These are phyloP conservation scores for Riparia riparia DNA, from an alignment of 2,113 vertebrate genomes.

Conservation along the genomic window DNA sequence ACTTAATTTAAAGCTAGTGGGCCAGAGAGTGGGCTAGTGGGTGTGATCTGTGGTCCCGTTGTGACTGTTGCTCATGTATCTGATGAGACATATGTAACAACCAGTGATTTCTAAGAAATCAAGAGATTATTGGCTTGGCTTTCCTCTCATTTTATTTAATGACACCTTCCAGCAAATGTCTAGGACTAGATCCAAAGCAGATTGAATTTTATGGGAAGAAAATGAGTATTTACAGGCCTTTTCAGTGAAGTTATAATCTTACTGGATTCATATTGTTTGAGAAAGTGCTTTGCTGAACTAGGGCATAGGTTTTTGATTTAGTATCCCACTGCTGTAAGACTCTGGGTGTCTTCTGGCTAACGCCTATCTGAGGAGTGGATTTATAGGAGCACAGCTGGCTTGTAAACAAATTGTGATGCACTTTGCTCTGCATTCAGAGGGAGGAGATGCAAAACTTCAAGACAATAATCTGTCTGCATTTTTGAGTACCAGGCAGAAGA, in stretches of 20 bases:
- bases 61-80: background rate
- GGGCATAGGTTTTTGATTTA: background rate
- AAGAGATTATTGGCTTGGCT: background rate
- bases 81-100: background rate
- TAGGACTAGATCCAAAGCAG: conserved; percentile 24
- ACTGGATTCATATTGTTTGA: background rate
- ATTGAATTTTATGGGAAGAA: conserved; percentile 31
- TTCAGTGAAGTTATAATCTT: background rate
- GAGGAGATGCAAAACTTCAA: background rate
- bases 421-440: background rate
- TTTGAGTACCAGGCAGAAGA: background rate
- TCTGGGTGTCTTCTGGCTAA: background rate
- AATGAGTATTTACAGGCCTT: background rate
- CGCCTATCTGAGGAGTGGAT: background rate
- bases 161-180: conserved; percentile 12
- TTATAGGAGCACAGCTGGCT: conserved; percentile 7
- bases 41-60: background rate
- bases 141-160: conserved; percentile 22
- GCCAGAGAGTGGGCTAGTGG: background rate
- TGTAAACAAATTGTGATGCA: background rate
- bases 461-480: background rate
- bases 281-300: background rate
- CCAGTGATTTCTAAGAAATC: background rate
- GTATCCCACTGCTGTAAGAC: background rate
- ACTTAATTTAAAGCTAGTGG: background rate